Evolutionary conservation across 30 jellyfish, hydroid and myxozoan genomes (phyloP).

Genomic region (Sanderia malayensis): DNA sequence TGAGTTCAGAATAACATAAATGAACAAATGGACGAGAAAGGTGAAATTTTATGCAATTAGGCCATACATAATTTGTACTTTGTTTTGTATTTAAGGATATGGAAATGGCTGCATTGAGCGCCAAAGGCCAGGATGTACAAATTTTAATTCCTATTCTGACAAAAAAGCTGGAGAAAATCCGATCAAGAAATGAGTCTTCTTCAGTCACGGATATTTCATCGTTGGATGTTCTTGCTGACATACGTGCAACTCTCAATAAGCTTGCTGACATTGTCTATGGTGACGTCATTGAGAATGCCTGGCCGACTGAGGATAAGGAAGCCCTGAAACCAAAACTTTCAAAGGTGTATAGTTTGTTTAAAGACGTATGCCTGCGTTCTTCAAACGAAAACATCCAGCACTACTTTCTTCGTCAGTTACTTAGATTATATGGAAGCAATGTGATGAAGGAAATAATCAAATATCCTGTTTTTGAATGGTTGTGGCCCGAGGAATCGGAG

Average conservation of each 20-base stretch:
- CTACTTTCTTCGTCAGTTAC: constrained; percentile 32
- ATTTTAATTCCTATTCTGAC: constrained; percentile 1
- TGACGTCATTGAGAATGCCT: constrained; percentile 15
- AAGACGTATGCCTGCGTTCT: neutral
- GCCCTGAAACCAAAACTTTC: constrained; percentile 1
- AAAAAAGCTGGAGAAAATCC: neutral
- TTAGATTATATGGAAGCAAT: constrained; percentile 24
- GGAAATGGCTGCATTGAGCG: constrained; percentile 29
- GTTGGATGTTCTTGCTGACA: neutral
- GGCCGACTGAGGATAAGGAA: neutral
- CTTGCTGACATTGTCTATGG: constrained; percentile 30
- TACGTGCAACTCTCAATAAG: constrained; percentile 11
- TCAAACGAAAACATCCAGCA: neutral
- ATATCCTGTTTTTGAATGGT: constrained; percentile 20
- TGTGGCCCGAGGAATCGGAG: constrained; percentile 20
- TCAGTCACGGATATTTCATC: neutral
- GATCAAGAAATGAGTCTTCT: neutral
- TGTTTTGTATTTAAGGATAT: constrained; percentile 6
- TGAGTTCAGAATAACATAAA: no score
- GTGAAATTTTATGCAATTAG: neutral
- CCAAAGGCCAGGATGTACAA: neutral
- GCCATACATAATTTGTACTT: neutral
- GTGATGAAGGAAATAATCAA: constrained; percentile 3
- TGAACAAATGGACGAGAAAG: no score
- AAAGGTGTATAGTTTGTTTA: constrained; percentile 23